phyloP scores from a whole-genome alignment of 1,140 invertebrate genomes.

The Pseudobourletiella spinata region DNA sequence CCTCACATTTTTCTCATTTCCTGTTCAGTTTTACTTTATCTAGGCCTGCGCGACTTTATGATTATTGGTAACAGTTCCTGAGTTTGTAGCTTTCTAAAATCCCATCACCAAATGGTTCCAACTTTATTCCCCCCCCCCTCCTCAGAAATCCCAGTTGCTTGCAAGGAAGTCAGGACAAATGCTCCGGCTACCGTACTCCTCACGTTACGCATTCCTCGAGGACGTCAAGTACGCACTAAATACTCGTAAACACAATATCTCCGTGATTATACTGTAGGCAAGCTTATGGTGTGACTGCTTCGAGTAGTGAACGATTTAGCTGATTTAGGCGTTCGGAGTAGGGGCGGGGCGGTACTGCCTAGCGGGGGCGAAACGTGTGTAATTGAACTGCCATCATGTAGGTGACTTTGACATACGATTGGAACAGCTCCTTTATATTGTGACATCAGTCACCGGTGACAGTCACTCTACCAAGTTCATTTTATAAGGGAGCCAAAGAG shows the following conservation, averaged over 20 bases:
- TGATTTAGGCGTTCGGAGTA: conserved; percentile 1
- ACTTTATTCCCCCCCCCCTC: too few relatives aligned
- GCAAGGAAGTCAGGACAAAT: too few relatives aligned
- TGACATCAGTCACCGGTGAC: conserved; percentile 23
- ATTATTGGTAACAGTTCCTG: too few relatives aligned
- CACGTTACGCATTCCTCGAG: neutral
- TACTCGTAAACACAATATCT: neutral
- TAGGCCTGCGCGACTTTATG: too few relatives aligned
- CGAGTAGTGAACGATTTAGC: neutral
- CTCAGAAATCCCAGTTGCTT: too few relatives aligned
- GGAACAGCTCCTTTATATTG: conserved; percentile 17
- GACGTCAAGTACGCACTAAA: neutral
- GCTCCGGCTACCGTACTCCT: too few relatives aligned
- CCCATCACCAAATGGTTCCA: too few relatives aligned
- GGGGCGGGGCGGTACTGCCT: neutral
- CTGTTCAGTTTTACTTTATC: too few relatives aligned
- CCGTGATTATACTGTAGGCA: neutral
- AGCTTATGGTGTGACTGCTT: neutral
- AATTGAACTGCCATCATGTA: conserved; percentile 12
- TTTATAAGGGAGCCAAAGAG: too few relatives aligned
- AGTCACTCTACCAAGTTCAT: too few relatives aligned
- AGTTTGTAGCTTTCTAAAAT: too few relatives aligned
- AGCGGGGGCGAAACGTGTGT: neutral
- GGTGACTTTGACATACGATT: conserved; percentile 23
- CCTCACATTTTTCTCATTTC: too few relatives aligned